Percentiles rank a stretch among this genome's conserved stretches.
Evolutionary conservation across 2,113 vertebrate genomes (phyloP).

Genomic region (Formicarius rufipectus): DNA sequence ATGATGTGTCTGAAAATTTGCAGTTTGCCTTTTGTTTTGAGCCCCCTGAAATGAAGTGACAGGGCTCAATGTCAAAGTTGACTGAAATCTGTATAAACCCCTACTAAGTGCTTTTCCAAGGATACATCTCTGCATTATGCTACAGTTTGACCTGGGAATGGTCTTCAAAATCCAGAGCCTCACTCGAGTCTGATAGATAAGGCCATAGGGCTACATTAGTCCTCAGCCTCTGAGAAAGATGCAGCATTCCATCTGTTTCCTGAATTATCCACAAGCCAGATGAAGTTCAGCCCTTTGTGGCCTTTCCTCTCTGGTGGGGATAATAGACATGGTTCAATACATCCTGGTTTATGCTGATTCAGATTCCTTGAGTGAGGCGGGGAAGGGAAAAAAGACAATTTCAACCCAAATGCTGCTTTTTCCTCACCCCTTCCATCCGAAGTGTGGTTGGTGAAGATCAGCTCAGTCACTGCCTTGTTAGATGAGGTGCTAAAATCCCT

Average conservation of each 20-base stretch:
- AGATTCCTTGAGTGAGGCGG: neutral
- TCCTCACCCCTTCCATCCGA: neutral
- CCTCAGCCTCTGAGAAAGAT: slow-evolving; percentile 2
- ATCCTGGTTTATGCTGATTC: slow-evolving; percentile 14
- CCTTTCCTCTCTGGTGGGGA: slow-evolving; percentile 21
- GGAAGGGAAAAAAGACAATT: neutral
- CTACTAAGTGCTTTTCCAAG: neutral
- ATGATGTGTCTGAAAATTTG: neutral
- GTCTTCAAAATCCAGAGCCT: neutral
- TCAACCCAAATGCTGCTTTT: neutral
- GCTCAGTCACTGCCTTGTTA: neutral
- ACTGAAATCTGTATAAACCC: neutral
- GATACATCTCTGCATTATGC: neutral
- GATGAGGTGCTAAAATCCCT: neutral
- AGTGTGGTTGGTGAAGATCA: neutral
- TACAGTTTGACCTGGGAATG: neutral
- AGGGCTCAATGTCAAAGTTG: neutral
- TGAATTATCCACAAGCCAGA: slow-evolving; percentile 22
- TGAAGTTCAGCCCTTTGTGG: slow-evolving; percentile 33
- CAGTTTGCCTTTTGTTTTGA: neutral
- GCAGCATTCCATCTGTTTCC: slow-evolving; percentile 49
- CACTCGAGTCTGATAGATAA: neutral
- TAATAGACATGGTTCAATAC: slow-evolving; percentile 38
- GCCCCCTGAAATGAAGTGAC: neutral
- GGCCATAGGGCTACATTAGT: neutral